These are phyloP conservation scores for Dolichotis patagonum DNA, from an alignment of 2,113 vertebrate genomes.

Conservation along the genomic window DNA sequence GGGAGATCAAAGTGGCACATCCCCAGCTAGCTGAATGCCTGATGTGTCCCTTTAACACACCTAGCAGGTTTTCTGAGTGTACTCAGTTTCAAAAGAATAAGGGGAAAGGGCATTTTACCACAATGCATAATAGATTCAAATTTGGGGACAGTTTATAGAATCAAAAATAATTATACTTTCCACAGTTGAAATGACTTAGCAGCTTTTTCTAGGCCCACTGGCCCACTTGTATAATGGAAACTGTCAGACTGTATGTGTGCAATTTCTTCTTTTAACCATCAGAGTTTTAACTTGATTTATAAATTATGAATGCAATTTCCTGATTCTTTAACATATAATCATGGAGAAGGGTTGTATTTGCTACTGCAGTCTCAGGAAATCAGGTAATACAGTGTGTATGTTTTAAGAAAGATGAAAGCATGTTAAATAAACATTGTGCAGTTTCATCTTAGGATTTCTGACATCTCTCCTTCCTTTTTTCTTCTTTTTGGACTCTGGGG, in stretches of 20 bases:
- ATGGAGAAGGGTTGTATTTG: neutral
- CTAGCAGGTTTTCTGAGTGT: conserved; percentile 70
- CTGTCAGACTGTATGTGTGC: neutral
- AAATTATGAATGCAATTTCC: neutral
- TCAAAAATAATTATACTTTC: conserved; percentile 75
- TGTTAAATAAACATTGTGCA: neutral
- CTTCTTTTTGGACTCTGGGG: neutral
- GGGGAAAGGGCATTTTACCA: conserved; percentile 63
- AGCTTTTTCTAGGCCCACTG: neutral
- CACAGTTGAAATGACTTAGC: conserved; percentile 72
- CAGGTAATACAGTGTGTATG: neutral
- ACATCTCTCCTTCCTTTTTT: neutral
- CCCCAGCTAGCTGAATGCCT: conserved; percentile 68
- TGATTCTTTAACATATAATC: neutral
- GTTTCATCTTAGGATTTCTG: neutral
- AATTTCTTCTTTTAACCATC: conserved; percentile 45
- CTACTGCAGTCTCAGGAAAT: neutral
- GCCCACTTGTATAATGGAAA: conserved; percentile 1
- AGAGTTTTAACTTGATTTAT: conserved; percentile 36
- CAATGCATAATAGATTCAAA: conserved; percentile 64
- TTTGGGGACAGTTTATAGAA: conserved; percentile 74
- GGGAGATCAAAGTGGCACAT: conserved; percentile 83
- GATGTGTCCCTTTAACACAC: conserved; percentile 67
- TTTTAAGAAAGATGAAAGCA: conserved; percentile 8
- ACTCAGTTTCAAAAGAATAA: conserved; percentile 72